Conservation (phyloP, 2,797 vertebrate genomes). For the Enteromius mattozi region DNA sequence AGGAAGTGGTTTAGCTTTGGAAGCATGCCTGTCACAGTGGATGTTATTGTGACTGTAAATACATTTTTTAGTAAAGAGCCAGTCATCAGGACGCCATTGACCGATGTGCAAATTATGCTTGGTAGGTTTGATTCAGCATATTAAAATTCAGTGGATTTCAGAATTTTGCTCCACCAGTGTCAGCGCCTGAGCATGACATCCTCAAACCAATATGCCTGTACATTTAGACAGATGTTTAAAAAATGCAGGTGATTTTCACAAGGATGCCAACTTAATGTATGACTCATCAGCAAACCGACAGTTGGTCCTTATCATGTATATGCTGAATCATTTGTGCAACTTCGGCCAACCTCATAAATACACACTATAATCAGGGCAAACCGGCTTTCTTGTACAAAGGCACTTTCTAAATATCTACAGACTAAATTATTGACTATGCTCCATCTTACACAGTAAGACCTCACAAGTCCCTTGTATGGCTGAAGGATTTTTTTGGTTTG, state of each 20-base stretch:
- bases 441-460: conserved; percentile 33
- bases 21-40: conserved; percentile 58
- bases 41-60: conserved; percentile 36
- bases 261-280: not conserved
- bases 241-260: not conserved
- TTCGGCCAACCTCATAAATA: not conserved
- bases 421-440: conserved; percentile 4
- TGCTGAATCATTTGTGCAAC: conserved; percentile 10
- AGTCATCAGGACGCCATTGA: conserved; percentile 48
- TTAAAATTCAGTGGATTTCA: conserved; percentile 12
- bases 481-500: not conserved
- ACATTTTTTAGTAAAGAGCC: conserved; percentile 33
- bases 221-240: not conserved
- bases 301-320: conserved; percentile 1
- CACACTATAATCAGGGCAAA: conserved; percentile 1
- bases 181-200: not conserved
- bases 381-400: conserved; percentile 26
- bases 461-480: conserved; percentile 14
- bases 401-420: conserved; percentile 31
- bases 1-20: conserved; percentile 64
- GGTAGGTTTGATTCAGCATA: conserved; percentile 14
- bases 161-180: not conserved
- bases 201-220: not conserved
- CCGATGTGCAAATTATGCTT: conserved; percentile 27
- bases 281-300: conserved; percentile 6